phyloP scores from a whole-genome alignment of 2,113 vertebrate genomes.

The Columbina picui region DNA sequence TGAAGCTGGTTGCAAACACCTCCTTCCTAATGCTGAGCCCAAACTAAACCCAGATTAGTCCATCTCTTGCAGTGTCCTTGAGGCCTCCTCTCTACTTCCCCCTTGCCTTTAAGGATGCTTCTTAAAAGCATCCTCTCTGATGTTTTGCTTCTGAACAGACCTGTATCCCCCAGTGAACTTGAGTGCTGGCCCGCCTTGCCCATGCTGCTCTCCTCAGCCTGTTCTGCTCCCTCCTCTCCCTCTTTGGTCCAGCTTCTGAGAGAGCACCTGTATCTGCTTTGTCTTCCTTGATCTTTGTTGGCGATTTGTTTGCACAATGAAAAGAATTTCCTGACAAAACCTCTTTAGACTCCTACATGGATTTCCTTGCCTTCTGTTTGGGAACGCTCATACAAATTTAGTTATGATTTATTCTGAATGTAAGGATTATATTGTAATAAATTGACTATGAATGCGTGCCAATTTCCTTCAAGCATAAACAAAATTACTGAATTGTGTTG shows the following conservation, averaged over 20 bases:
- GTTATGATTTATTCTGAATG: not conserved
- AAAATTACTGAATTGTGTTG: not conserved
- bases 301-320: not conserved
- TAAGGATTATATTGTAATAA: conserved; percentile 5
- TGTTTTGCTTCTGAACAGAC: not conserved
- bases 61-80: not conserved
- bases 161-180: not conserved
- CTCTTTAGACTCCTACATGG: not conserved
- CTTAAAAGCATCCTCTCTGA: not conserved
- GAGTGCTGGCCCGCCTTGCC: not conserved
- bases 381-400: not conserved
- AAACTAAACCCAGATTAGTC: not conserved
- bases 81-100: not conserved
- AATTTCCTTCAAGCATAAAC: conserved; percentile 9
- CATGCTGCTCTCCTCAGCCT: not conserved
- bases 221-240: not conserved
- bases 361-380: not conserved
- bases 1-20: not conserved
- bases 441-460: not conserved
- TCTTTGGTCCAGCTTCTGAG: not conserved
- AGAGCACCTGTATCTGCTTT: not conserved
- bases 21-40: not conserved
- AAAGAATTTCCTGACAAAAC: not conserved
- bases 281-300: not conserved
- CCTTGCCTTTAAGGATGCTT: not conserved